Conservation (phyloP, 2,113 vertebrate genomes). For the Chloebia gouldiae region DNA sequence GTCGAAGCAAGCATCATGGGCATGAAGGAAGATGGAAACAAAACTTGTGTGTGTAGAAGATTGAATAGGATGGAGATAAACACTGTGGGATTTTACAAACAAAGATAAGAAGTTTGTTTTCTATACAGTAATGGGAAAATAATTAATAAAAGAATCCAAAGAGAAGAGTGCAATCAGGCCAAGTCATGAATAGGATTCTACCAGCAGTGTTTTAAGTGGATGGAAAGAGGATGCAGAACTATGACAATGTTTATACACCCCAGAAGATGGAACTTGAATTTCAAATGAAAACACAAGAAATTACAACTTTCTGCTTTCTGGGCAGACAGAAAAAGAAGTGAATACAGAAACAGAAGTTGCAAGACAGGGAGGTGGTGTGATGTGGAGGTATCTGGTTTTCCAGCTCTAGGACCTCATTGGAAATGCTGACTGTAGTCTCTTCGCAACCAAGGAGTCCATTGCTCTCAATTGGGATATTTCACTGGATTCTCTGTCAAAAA, state of each 20-base stretch:
- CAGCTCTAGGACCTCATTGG: background rate
- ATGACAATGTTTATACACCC: background rate
- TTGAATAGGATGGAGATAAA: background rate
- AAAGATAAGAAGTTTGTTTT: slow-evolving; percentile 10
- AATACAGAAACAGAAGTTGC: background rate
- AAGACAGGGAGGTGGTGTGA: background rate
- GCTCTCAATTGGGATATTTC: background rate
- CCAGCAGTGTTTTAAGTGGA: background rate
- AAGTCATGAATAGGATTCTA: background rate
- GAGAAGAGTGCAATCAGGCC: background rate
- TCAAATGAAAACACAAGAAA: background rate
- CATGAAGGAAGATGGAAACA: background rate
- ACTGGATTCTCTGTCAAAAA: background rate
- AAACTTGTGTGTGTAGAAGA: background rate
- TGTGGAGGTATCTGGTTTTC: background rate
- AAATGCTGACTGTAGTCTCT: background rate
- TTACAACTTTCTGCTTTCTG: background rate
- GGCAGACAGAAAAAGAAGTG: background rate
- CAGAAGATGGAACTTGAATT: background rate
- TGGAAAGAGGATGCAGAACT: background rate
- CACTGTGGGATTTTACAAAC: background rate
- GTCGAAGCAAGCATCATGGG: background rate
- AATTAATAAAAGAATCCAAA: background rate
- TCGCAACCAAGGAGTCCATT: background rate
- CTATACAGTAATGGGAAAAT: background rate